A percentile compares a stretch with the other conserved stretches of the same genome.
Evolutionary conservation across 2,113 vertebrate species (phyloP).

Genomic region (Brachyhypopomus gauderio): DNA sequence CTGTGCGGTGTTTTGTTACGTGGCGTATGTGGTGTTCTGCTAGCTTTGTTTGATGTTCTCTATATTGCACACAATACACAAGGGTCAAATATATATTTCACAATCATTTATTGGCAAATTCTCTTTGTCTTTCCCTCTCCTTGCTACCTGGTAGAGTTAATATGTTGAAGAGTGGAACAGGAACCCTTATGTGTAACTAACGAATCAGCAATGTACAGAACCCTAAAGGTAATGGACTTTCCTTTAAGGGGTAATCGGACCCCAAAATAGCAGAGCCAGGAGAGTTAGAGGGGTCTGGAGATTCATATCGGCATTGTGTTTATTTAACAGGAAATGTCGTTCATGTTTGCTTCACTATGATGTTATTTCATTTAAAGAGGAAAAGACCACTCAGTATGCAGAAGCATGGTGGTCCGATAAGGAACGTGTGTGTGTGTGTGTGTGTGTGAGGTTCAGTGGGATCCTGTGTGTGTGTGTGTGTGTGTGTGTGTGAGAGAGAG

Average conservation of each 20-base stretch:
- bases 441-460: slow-evolving; percentile 12
- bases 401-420: slow-evolving; percentile 24
- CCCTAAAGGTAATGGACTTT: neutral
- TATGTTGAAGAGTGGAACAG: too few relatives aligned
- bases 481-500: too few relatives aligned
- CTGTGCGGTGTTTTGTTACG: too few relatives aligned
- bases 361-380: slow-evolving; percentile 19
- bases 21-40: too few relatives aligned
- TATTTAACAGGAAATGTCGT: slow-evolving; percentile 43
- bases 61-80: too few relatives aligned
- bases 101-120: too few relatives aligned
- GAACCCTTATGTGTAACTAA: neutral
- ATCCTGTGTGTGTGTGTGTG: neutral
- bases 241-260: neutral
- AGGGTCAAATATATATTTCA: too few relatives aligned
- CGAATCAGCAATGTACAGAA: neutral
- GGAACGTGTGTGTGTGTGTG: neutral
- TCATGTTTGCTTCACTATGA: neutral
- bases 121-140: too few relatives aligned
- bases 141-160: too few relatives aligned
- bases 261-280: neutral
- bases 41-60: too few relatives aligned
- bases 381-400: slow-evolving; percentile 4
- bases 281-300: slow-evolving; percentile 19
- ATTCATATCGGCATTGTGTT: slow-evolving; percentile 31